Evolutionary conservation across 1,140 invertebrate genomes (phyloP).

Genomic region (Listronotus oregonensis): DNA sequence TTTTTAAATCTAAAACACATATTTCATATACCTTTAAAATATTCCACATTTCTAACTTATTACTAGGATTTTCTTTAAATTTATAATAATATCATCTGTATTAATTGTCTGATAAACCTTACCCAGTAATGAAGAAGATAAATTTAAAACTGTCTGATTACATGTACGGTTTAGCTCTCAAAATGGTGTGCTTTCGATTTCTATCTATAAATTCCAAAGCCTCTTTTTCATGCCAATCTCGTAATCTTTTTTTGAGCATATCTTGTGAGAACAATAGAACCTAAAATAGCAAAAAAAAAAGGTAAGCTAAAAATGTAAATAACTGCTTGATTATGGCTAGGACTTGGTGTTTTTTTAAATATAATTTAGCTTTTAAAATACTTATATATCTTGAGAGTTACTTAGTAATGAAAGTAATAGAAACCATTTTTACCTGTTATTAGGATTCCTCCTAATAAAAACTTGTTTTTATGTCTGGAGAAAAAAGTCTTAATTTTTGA

Average conservation of each 20-base stretch:
- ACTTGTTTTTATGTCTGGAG: conserved; percentile 78
- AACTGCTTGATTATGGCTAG: too few species aligned
- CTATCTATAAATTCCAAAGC: conserved; percentile 78
- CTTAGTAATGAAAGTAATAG: too few species aligned
- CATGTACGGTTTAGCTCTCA: conserved; percentile 85
- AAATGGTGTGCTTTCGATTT: conserved; percentile 83
- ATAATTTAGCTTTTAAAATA: too few species aligned
- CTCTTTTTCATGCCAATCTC: conserved; percentile 84
- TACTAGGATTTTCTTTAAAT: conserved; percentile 71
- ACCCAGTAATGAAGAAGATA: conserved; percentile 73
- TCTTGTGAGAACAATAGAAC: conserved; percentile 66
- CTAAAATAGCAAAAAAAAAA: background rate
- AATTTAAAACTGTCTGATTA: conserved; percentile 78
- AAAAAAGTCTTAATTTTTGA: conserved; percentile 75
- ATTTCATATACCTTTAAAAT: conserved; percentile 71
- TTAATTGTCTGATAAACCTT: conserved; percentile 70
- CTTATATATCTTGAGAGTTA: too few species aligned
- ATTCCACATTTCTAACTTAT: conserved; percentile 85
- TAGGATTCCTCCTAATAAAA: conserved; percentile 75
- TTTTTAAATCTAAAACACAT: too few species aligned
- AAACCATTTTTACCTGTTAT: conserved; percentile 67
- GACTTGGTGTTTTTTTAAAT: too few species aligned
- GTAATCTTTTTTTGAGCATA: conserved; percentile 77
- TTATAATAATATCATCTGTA: conserved; percentile 73
- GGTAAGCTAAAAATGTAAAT: too few species aligned